phyloP scores from a whole-genome alignment of 1,140 invertebrate genomes.

The Triops cancriformis region DNA sequence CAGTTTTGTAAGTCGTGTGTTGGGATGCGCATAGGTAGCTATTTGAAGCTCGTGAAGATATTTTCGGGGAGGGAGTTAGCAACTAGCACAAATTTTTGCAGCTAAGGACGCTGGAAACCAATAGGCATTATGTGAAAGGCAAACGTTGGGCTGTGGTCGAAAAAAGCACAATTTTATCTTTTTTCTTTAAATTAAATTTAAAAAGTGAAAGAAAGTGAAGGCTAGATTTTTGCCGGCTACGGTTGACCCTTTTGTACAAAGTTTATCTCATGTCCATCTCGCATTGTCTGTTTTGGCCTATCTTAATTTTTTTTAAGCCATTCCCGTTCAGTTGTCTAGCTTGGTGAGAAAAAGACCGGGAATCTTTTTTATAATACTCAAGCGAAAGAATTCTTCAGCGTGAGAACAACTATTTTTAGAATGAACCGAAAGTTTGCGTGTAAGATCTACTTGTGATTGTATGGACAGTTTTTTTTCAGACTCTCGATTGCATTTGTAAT shows the following conservation, averaged over 20 bases:
- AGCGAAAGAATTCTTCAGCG: conserved; percentile 8
- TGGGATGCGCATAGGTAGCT: conserved; percentile 8
- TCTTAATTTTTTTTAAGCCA: background rate
- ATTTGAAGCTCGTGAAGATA: conserved; percentile 1
- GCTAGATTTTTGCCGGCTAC: background rate
- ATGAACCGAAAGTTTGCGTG: conserved; percentile 1
- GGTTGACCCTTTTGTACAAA: conserved; percentile 5
- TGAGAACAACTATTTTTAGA: conserved; percentile 11
- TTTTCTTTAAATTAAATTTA: background rate
- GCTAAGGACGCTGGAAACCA: conserved; percentile 5
- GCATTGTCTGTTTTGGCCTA: background rate
- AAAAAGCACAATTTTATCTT: conserved; percentile 2
- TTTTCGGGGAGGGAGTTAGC: background rate
- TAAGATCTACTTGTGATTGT: background rate
- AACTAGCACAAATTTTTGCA: conserved; percentile 10
- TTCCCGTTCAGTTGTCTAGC: background rate
- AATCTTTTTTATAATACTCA: background rate
- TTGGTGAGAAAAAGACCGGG: background rate
- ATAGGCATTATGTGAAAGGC: background rate
- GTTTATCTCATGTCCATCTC: background rate
- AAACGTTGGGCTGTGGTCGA: background rate
- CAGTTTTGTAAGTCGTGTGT: conserved; percentile 1
- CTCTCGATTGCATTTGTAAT: background rate
- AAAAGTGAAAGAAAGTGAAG: background rate
- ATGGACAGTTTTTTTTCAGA: background rate